Evolutionary conservation across 2,113 vertebrate genomes (phyloP), one percentile per base, ranked within the genome.

Genomic region (Crotalus horridus): DNA sequence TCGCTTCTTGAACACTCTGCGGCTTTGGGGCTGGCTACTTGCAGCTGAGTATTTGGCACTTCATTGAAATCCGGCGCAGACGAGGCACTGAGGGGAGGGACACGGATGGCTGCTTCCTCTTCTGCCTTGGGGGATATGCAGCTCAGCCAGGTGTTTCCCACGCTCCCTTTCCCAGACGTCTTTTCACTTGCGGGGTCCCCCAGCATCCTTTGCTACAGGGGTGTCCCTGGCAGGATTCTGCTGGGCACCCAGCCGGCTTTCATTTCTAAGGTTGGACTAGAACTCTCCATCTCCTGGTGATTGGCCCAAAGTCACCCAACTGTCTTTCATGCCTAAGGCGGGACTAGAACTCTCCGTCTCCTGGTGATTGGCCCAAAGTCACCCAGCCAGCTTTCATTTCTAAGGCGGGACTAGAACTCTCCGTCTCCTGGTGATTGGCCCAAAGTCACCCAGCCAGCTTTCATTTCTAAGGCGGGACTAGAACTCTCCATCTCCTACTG

Each of bases 351-450:
- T 48, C 48, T 7, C 48, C 7, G 7, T 48, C 48, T 48, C 48
- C 48, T 48, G 48, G 7, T 7, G 48, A 48, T 8, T 48, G 48
- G 48, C 48, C 7, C 7, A 48, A 48, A 48, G 7, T 48, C 6
- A 48, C 6, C 1, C 48, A 48, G 0, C 1, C 1, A 1, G 0
- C 48, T 48, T 48, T 48, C 48, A 48, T 7, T 1, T 1, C 1
- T 48, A 8, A 48, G 48, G 48, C 7, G 48, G 48, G 48, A 48
- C 48, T 48, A 48, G 48, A 48, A 48, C 6, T 48, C 48, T 1
- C 48, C 7, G 48, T 8, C 48, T 48, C 48, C 48, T 48, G 48
- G 48, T 48, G 48, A 48, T 48, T 48, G 7, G 48, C 48, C 48
- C 48, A 48, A 48, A 48, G 48, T 48, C 48, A 48, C 48, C 39